A percentile compares a stretch with the other conserved stretches of the same genome.
These are phyloP conservation scores for Drosophila formosana DNA, from an alignment of 2,888 invertebrate genomes.

Conservation along the genomic window DNA sequence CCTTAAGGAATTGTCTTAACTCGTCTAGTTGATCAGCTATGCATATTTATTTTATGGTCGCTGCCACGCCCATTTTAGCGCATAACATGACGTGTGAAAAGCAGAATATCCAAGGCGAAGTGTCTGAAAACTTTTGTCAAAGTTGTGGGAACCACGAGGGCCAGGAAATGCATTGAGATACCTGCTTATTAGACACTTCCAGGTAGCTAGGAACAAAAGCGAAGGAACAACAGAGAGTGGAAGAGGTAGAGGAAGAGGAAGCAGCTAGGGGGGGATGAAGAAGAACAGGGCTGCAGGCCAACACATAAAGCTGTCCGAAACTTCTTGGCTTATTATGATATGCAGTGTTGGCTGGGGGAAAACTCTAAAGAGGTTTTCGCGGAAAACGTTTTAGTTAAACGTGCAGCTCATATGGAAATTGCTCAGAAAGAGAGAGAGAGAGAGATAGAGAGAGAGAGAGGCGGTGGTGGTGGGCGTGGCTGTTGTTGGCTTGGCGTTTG, in stretches of 20 bases:
- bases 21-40: background rate
- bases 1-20: background rate
- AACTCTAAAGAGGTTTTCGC: conserved; percentile 14
- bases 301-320: conserved; percentile 23
- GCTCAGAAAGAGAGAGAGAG: background rate
- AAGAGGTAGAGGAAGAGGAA: background rate
- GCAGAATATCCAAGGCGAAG: background rate
- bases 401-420: conserved; percentile 43
- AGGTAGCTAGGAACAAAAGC: conserved; percentile 1
- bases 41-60: background rate
- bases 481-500: conserved; percentile 1
- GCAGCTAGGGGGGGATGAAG: background rate
- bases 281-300: background rate
- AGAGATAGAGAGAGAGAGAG: too few species aligned
- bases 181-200: conserved; percentile 19
- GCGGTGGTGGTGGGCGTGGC: conserved; percentile 34
- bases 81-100: conserved; percentile 3
- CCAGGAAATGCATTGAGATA: conserved; percentile 23
- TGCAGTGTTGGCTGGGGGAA: conserved; percentile 6
- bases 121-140: conserved; percentile 23
- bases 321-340: conserved; percentile 23
- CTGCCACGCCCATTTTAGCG: conserved; percentile 12
- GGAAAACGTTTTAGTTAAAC: conserved; percentile 39
- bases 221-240: too few species aligned
- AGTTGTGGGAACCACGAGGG: conserved; percentile 13